Conservation (phyloP, 2,888 invertebrate species). For the Hermaeophaga mercurialis region DNA sequence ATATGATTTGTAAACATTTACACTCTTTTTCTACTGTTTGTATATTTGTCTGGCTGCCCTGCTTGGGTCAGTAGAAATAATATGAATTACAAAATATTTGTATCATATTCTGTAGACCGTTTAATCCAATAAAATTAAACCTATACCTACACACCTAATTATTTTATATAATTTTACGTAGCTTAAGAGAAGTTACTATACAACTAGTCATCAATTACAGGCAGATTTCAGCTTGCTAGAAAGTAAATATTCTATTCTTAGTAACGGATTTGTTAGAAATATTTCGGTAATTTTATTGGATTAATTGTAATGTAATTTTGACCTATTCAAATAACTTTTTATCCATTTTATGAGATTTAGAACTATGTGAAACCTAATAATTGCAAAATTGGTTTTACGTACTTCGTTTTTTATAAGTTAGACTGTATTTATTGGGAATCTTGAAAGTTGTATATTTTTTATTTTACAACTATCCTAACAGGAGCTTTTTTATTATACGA, state of each 20-base stretch:
- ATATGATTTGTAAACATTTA: conserved; percentile 59
- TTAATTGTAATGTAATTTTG: conserved; percentile 52
- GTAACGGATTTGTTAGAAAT: background rate
- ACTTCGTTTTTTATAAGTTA: conserved; percentile 54
- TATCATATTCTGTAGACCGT: conserved; percentile 57
- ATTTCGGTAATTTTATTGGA: conserved; percentile 3
- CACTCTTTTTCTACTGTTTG: conserved; percentile 60
- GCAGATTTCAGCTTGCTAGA: too few relatives aligned
- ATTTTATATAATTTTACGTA: too few relatives aligned
- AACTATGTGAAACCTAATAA: conserved; percentile 52
- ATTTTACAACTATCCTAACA: conserved; percentile 57
- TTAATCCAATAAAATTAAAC: conserved; percentile 7
- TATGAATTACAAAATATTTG: conserved; percentile 49
- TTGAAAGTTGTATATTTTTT: conserved; percentile 58
- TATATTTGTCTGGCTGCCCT: conserved; percentile 56
- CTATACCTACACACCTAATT: background rate
- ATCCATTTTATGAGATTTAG: conserved; percentile 54
- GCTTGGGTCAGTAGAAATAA: conserved; percentile 47
- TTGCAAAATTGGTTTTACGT: conserved; percentile 52
- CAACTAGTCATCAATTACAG: too few relatives aligned
- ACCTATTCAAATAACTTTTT: conserved; percentile 55
- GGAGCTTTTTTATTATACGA: conserved; percentile 50
- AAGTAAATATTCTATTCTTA: too few relatives aligned
- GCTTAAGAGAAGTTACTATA: too few relatives aligned
- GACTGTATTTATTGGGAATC: conserved; percentile 57